These are phyloP conservation scores for Andricus quercusramuli DNA, from an alignment of 2,888 invertebrate genomes.

Conservation along the genomic window DNA sequence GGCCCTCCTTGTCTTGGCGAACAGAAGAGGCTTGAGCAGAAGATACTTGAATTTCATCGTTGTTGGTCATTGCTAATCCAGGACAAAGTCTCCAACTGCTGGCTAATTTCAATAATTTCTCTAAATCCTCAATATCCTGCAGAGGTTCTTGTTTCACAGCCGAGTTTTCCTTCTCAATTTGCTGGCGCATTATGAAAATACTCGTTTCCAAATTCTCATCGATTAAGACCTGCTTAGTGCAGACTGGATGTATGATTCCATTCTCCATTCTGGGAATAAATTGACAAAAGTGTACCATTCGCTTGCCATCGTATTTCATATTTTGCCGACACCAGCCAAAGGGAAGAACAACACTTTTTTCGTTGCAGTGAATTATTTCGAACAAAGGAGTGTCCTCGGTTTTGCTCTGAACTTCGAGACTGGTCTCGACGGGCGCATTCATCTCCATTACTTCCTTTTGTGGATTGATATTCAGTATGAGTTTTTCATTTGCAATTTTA, in stretches of 20 bases:
- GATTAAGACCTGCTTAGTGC: neutral
- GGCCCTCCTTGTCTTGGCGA: constrained; percentile 11
- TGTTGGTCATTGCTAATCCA: neutral
- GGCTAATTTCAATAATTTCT: neutral
- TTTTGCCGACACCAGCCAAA: constrained; percentile 27
- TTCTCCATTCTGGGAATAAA: constrained; percentile 39
- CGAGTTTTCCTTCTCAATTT: constrained; percentile 7
- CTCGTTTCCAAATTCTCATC: neutral
- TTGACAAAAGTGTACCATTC: constrained; percentile 30
- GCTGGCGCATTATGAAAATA: constrained; percentile 35
- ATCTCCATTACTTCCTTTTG: neutral
- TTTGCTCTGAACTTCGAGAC: neutral
- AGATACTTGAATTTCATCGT: neutral
- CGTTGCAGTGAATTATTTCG: constrained; percentile 1
- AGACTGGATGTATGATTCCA: neutral
- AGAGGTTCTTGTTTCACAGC: neutral
- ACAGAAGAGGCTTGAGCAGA: neutral
- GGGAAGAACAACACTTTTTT: constrained; percentile 11
- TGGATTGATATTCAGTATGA: neutral
- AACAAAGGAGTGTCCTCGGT: neutral
- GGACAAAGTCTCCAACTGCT: neutral
- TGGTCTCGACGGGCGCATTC: neutral
- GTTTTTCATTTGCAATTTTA: neutral
- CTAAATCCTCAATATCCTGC: neutral
- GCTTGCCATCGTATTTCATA: constrained; percentile 34